These are phyloP conservation scores for Labeo catla DNA, from an alignment of 2,113 vertebrate species.

Conservation along the genomic window DNA sequence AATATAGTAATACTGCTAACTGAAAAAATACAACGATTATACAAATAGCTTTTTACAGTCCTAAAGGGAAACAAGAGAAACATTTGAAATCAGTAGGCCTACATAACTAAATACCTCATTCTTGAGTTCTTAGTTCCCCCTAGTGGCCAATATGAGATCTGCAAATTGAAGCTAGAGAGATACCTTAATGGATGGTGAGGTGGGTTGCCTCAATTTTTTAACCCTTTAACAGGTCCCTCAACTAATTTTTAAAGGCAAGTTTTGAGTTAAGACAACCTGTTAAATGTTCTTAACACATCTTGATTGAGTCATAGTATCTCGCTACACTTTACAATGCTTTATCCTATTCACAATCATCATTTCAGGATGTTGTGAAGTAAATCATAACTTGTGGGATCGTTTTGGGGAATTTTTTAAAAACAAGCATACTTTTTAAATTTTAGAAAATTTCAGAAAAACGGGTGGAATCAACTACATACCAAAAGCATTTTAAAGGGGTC, in stretches of 20 bases:
- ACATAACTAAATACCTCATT: background rate
- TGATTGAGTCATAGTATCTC: too few relatives aligned
- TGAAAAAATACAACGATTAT: background rate
- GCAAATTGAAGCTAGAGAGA: background rate
- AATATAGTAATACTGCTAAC: background rate
- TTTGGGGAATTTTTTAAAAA: too few relatives aligned
- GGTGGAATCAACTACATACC: background rate
- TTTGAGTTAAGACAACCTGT: background rate
- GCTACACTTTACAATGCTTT: background rate
- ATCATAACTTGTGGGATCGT: background rate
- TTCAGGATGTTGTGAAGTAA: background rate
- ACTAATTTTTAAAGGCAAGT: background rate
- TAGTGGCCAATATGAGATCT: background rate
- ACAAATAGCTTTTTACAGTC: background rate
- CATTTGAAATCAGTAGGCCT: background rate
- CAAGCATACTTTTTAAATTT: too few relatives aligned
- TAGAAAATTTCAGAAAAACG: background rate
- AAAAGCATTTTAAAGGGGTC: too few relatives aligned
- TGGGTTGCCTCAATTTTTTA: background rate
- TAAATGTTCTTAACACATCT: too few relatives aligned
- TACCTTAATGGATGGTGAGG: background rate
- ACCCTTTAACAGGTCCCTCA: background rate
- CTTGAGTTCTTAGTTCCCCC: background rate
- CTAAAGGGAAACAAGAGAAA: background rate
- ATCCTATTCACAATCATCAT: background rate